Evolutionary conservation across 2,888 invertebrate genomes (phyloP), one percentile per base, ranked within the genome.

Genomic region (Sepiola atlantica): DNA sequence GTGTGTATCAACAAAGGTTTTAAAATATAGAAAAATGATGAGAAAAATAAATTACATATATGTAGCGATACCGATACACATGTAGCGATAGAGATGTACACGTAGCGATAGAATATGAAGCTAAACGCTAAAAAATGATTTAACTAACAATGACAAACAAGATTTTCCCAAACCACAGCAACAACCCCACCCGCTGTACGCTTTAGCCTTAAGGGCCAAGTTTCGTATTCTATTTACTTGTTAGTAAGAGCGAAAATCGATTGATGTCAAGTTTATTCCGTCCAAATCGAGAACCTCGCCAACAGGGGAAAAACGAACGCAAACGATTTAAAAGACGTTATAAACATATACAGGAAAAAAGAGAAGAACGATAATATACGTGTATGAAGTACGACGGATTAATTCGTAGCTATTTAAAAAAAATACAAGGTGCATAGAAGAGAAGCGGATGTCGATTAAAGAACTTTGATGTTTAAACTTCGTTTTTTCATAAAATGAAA

Each of bases 241-340:
- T n/a, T 77, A 32, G 77, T 32, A n/a, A 77, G 77, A 77, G n/a
- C n/a, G n/a, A 77, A 77, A 77, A 77, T 32, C 77, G 77, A 77
- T 77, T 77, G 77, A 77, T 77, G 77, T 77, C 77, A 77, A 77
- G 77, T 77, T 77, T 77, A 77, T 77, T 77, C 77, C n/a, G 77
- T 77, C 77, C n/a, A 77, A 77, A 77, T 32, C 77, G n/a, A 77
- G 77, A 77, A 77, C 16, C 77, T 32, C n/a, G 77, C 77, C 77
- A 77, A 77, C 2, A n/a, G 77, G 77, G n/a, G 12, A 14, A 77
- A n/a, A n/a, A 77, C n/a, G 10, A n/a, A 77, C 12, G n/a, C n/a
- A 77, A 77, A 12, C 77, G 16, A 45, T 45, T 4, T 16, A n/a
- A 77, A 77, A 77, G n/a, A 0, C 77, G 14, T n/a, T 45, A 45